These are phyloP conservation scores for Thumatha senex DNA, from an alignment of 2,888 invertebrate genomes.

Conservation along the genomic window DNA sequence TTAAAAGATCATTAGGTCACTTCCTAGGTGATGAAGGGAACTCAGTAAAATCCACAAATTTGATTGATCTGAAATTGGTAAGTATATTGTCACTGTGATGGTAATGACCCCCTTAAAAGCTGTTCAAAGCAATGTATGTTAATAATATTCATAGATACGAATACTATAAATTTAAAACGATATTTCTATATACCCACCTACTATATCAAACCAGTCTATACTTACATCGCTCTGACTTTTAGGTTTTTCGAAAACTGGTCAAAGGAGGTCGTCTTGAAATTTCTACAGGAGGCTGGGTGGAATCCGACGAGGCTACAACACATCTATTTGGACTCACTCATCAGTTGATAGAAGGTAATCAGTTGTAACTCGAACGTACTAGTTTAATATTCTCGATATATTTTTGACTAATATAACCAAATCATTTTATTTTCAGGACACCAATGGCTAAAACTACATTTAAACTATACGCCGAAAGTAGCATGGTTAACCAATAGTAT, in stretches of 20 bases:
- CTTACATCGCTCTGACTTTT: neutral
- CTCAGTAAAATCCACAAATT: no score
- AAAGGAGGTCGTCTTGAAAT: conserved; percentile 93
- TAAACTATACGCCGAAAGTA: conserved; percentile 89
- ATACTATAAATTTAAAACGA: no score
- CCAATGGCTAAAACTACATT: conserved; percentile 92
- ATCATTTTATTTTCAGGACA: conserved; percentile 85
- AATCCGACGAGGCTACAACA: conserved; percentile 96
- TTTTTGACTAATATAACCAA: neutral
- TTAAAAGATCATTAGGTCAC: no score
- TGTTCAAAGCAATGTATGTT: no score
- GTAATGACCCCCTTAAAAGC: no score
- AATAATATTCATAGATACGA: no score
- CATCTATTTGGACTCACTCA: conserved; percentile 94
- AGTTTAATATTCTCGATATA: neutral
- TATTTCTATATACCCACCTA: no score
- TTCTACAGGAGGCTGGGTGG: conserved; percentile 97
- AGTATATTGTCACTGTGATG: no score
- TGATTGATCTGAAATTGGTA: no score
- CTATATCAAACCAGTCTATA: no score
- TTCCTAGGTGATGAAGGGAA: no score
- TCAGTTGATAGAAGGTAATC: conserved; percentile 92
- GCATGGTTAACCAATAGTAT: conserved; percentile 98
- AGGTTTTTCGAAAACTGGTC: conserved; percentile 88
- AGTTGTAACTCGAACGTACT: neutral